phyloP scores from a whole-genome alignment of 2,113 vertebrate species.

The zebrafish (Danio rerio) region DNA sequence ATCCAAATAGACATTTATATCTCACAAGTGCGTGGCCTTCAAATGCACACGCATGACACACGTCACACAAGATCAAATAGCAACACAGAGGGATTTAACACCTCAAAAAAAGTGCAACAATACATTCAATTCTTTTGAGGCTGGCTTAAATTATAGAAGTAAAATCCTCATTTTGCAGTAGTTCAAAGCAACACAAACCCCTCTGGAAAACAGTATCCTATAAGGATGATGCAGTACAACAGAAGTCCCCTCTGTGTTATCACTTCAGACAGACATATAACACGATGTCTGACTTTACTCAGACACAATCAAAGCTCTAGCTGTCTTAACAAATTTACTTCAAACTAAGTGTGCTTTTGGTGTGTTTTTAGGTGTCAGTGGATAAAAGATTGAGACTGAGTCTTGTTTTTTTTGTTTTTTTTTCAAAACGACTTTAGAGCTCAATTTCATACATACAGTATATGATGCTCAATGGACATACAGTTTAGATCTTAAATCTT shows the following conservation, averaged over 20 bases:
- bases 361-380: constrained; percentile 5
- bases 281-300: neutral
- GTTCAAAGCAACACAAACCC: neutral
- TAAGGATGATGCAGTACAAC: neutral
- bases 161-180: neutral
- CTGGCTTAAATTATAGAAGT: neutral
- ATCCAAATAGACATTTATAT: neutral
- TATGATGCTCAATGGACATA: neutral
- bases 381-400: neutral
- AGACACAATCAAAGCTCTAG: neutral
- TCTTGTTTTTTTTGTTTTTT: too few species aligned
- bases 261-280: neutral
- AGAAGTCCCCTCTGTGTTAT: neutral
- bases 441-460: neutral
- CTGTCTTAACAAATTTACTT: neutral
- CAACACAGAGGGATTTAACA: neutral
- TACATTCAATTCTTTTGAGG: neutral
- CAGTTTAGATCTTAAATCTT: neutral
- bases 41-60: neutral
- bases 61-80: neutral
- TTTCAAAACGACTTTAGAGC: too few species aligned
- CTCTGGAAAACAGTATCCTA: neutral
- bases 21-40: neutral
- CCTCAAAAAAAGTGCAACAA: neutral
- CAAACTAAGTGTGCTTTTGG: neutral